A percentile compares a stretch with the other conserved stretches of the same genome.
Evolutionary conservation across 2,888 invertebrate species (phyloP).

Genomic region (Dione juno): DNA sequence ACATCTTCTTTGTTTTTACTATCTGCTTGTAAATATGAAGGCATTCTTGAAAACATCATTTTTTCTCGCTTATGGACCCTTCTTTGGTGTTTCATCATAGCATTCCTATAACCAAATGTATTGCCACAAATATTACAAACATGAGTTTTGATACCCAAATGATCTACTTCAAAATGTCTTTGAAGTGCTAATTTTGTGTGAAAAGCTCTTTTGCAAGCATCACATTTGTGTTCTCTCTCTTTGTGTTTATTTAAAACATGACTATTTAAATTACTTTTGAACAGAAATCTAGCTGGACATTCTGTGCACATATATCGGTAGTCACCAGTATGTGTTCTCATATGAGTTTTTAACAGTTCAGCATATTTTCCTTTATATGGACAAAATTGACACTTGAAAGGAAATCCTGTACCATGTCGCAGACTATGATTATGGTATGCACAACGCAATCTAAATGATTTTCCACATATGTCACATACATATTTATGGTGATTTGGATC

Average conservation of each 20-base stretch:
- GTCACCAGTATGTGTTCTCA: conserved; percentile 56
- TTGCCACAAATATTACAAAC: conserved; percentile 61
- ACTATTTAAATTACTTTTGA: conserved; percentile 60
- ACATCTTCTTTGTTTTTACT: conserved; percentile 30
- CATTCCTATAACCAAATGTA: conserved; percentile 62
- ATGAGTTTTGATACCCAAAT: conserved; percentile 61
- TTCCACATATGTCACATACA: conserved; percentile 58
- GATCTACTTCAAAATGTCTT: conserved; percentile 60
- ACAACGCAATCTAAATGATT: conserved; percentile 55
- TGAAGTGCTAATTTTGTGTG: conserved; percentile 57
- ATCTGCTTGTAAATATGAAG: conserved; percentile 65
- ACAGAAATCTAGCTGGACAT: conserved; percentile 58
- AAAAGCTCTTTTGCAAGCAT: conserved; percentile 58
- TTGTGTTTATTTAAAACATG: conserved; percentile 57
- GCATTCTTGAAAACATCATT: conserved; percentile 59
- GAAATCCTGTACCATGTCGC: conserved; percentile 55
- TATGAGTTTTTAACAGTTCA: conserved; percentile 55
- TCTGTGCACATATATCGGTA: conserved; percentile 60
- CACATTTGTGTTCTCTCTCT: conserved; percentile 59
- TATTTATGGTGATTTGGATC: conserved; percentile 55
- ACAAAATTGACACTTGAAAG: conserved; percentile 55
- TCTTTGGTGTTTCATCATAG: conserved; percentile 61
- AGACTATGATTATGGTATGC: conserved; percentile 58
- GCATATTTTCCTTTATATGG: conserved; percentile 56
- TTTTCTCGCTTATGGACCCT: conserved; percentile 63